Conservation (phyloP, 2,888 invertebrate species). For the Agrochola macilenta region DNA sequence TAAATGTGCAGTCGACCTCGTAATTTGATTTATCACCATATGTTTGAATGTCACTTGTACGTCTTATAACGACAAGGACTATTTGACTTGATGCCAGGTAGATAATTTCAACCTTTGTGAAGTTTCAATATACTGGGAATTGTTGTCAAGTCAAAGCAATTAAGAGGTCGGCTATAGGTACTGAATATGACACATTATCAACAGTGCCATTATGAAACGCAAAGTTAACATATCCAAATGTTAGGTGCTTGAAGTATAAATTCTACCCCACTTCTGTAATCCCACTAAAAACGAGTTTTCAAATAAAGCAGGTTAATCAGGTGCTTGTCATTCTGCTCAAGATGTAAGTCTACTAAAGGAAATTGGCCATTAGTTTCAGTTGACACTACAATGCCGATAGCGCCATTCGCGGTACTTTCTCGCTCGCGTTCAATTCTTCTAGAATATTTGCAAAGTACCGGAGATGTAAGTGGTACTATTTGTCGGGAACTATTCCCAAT, state of each 20-base stretch:
- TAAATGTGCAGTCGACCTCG: no score
- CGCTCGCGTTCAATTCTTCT: slow-evolving; percentile 1
- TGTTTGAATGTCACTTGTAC: no score
- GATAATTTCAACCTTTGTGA: no score
- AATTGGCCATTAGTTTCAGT: slow-evolving; percentile 54
- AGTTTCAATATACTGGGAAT: no score
- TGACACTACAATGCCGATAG: slow-evolving; percentile 38
- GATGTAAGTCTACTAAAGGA: slow-evolving; percentile 39
- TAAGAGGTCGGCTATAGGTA: no score
- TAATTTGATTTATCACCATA: no score
- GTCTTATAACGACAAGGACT: no score
- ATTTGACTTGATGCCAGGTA: no score
- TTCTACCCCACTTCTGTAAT: not conserved
- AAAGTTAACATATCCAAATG: not conserved
- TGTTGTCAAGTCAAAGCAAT: no score
- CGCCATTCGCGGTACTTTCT: not conserved
- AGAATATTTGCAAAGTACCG: slow-evolving; percentile 3
- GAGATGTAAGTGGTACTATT: slow-evolving; percentile 1
- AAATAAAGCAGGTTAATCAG: slow-evolving; percentile 34
- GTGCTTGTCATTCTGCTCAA: slow-evolving; percentile 47
- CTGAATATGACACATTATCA: not conserved
- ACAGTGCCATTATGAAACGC: not conserved
- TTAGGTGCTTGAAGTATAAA: not conserved
- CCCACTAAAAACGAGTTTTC: not conserved
- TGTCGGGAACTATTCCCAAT: not conserved